Percentiles rank a stretch among this genome's conserved stretches.
Evolutionary conservation across 2,113 vertebrate genomes (phyloP).

Genomic region (Heterocephalus glaber): DNA sequence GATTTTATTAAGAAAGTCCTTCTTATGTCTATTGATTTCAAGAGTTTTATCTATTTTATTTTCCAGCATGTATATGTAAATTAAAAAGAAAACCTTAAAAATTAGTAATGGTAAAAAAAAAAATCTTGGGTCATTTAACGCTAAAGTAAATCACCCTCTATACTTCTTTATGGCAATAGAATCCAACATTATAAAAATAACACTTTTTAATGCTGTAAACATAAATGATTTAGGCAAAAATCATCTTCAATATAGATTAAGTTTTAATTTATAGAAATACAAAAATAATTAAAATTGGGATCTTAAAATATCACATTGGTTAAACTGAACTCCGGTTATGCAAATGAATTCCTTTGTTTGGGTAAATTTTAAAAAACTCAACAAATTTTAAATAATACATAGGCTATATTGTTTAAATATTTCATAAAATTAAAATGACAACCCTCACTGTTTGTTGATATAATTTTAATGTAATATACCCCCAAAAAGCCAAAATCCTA

Average conservation of each 20-base stretch:
- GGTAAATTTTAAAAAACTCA: neutral
- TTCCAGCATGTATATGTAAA: neutral
- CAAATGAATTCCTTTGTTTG: neutral
- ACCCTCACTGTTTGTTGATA: neutral
- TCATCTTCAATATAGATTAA: neutral
- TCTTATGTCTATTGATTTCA: neutral
- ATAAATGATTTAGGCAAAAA: neutral
- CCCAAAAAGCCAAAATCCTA: neutral
- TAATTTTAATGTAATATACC: neutral
- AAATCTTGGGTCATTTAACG: neutral
- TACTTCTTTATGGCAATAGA: neutral
- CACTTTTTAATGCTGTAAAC: neutral
- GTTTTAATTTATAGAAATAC: neutral
- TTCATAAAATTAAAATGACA: neutral
- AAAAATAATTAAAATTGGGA: neutral
- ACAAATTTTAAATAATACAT: neutral
- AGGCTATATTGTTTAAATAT: neutral
- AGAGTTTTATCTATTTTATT: neutral
- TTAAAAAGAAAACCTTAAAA: neutral
- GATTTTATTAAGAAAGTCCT: neutral
- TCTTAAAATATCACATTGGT: neutral
- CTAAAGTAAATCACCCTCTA: neutral
- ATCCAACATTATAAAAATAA: neutral
- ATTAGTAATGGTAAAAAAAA: neutral
- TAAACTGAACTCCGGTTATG: neutral